Evolutionary conservation across 2,888 invertebrate genomes (phyloP), one percentile per base, ranked within the genome.

Genomic region (Galerucella pusilla): DNA sequence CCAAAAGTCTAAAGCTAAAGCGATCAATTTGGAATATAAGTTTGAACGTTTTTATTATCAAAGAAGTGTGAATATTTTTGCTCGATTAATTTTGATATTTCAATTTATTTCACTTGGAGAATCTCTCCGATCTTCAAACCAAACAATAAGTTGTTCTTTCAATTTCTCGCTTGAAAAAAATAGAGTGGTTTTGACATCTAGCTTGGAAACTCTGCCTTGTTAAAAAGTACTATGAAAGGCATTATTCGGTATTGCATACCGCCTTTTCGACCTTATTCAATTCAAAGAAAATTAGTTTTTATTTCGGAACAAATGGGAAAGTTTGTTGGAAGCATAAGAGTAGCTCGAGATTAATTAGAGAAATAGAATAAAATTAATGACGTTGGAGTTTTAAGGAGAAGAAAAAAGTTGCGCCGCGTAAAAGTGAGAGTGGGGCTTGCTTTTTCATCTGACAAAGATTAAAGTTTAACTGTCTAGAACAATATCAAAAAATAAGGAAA

Each of bases 171-270:
- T 64, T n/a, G 64, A 64, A 45, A 64, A 64, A 64, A 12, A 14
- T 64, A 45, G 45, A 64, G 45, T 45, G 64, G 45, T 64, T 45
- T 35, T 45, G 64, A 42, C n/a, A 42, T 61, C 61, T 61, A 11
- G 42, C 28, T 61, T 61, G 61, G 35, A 64, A 64, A 45, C 64
- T 64, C 45, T 64, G 28, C 16, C 7, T 64, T 45, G 63, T 63
- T 45, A 10, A 42, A 64, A 64, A 63, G 45, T 42, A 61, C 28
- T 61, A 45, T 63, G 16, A 63, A 10, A 64, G 45, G 64, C 64
- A 64, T 64, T 64, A 42, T 64, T 45, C 64, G 42, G 16, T 64
- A 64, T 64, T 64, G 64, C 64, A 45, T 64, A 64, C 16, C 45
- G 45, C 45, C 45, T 64, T 63, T 64, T 42, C 28, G 4, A 64